Evolutionary conservation across 2,888 invertebrate species (phyloP).

Genomic region (Dryococelus australis): DNA sequence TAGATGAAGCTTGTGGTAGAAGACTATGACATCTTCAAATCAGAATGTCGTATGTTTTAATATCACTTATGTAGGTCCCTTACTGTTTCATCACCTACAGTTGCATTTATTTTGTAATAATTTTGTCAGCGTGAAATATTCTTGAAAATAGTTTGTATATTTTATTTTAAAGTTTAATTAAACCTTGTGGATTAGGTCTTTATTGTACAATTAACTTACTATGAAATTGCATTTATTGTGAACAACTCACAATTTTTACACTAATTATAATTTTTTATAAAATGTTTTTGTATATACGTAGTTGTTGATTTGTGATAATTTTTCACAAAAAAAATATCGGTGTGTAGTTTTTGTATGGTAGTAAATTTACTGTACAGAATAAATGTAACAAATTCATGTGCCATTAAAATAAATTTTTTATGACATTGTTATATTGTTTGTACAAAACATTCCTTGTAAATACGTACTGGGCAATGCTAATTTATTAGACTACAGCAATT

Average conservation of each 20-base stretch:
- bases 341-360: not conserved
- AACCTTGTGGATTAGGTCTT: not conserved
- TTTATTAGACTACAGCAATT: no score
- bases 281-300: not conserved
- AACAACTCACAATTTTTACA: not conserved
- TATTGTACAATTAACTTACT: not conserved
- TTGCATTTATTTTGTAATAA: not conserved
- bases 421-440: not conserved
- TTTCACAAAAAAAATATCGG: not conserved
- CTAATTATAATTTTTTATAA: not conserved
- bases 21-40: not conserved
- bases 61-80: not conserved
- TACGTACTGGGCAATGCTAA: no score
- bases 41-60: not conserved
- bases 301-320: not conserved
- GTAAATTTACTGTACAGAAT: not conserved
- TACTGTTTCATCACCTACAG: not conserved
- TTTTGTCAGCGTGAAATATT: not conserved
- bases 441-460: no score
- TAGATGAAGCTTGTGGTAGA: not conserved
- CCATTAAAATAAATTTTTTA: not conserved
- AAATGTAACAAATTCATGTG: not conserved
- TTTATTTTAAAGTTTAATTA: no score
- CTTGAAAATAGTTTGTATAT: not conserved
- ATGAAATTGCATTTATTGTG: no score